A percentile compares a stretch with the other conserved stretches of the same genome.
Evolutionary conservation across 92 coral and sea anemone genomes (phyloP).

Genomic region (Umimayanthus kanabou): DNA sequence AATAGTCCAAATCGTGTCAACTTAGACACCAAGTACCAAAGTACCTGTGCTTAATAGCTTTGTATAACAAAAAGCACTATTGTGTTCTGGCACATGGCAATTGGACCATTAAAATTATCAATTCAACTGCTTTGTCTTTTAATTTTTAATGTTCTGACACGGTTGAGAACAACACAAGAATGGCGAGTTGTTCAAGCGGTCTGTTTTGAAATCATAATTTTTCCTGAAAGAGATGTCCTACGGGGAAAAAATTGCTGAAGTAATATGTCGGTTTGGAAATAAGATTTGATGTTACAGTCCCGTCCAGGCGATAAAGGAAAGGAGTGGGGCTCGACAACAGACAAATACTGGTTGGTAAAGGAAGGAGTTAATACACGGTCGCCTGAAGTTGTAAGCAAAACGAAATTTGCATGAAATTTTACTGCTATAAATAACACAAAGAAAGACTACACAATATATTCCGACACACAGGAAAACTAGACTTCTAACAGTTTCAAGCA

Average conservation of each 20-base stretch:
- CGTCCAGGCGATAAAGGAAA: background rate
- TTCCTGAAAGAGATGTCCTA: background rate
- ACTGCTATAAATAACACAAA: background rate
- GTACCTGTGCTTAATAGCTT: no score
- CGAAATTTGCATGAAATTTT: background rate
- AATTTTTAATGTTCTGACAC: background rate
- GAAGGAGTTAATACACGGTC: background rate
- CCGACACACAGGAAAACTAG: background rate
- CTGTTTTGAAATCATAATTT: background rate
- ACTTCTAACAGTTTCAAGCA: background rate
- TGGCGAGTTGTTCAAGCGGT: background rate
- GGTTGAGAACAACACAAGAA: slow-evolving; percentile 6
- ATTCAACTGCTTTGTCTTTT: background rate
- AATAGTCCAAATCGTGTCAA: background rate
- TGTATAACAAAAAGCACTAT: slow-evolving; percentile 7
- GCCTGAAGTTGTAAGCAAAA: background rate
- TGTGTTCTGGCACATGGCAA: background rate
- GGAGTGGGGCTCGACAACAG: background rate
- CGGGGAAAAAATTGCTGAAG: slow-evolving; percentile 11
- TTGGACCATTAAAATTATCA: slow-evolving; percentile 11
- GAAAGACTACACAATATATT: background rate
- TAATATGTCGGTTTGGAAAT: background rate
- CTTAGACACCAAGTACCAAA: background rate
- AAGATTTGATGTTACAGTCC: background rate
- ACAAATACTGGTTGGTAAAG: background rate